Base-by-base conservation (phyloP, 2,797 vertebrate species). In the Gymnothorax javanicus region DNA sequence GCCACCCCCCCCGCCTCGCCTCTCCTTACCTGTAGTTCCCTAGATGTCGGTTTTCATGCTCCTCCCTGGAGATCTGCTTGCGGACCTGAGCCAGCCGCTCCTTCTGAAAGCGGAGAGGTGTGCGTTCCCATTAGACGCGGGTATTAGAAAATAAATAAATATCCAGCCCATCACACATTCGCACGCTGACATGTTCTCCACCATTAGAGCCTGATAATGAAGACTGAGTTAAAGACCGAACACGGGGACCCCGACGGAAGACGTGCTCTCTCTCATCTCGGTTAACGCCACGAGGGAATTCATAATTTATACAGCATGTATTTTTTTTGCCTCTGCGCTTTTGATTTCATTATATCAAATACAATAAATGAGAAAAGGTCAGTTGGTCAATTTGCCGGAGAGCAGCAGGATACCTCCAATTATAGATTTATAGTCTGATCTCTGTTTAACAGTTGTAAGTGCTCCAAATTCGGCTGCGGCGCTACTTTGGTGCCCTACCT, bases 41-140 rank as follows among this genome's bases (percentile, higher is more conserved):
- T 96, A 99, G 96, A 91, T 99, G 97, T 92, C 96, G 96, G 85
- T 98, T 99, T 96, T 99, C 98, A 90, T 99, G 97, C 92, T 99
- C 97, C 92, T 99, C 98, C 94, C 96, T 97, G 84, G 97, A 98
- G 93, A 99, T 96, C 93, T 99, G 98, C 93, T 97, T 99, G 92
- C 98, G 97, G 90, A 99, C 97, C 94, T 99, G 98, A 87, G 96
- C 97, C 88, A 99, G 97, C 87, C 96, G 97, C 92, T 99, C 98
- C 95, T 97, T 99, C 98, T 99, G 94, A 77, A 95, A 95, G 86
- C 77, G 87, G 86, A 84, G 20, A 27, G 54, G 50, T 85, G 82
- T 87, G 87, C 60, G n/a, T 20, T n/a, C 87, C 85, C 89, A n/a
- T 33, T 71, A 89, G 33, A 86, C 67, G 13, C 89, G 73, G 13